These are phyloP conservation scores for Drosophila nigromelanica DNA, from an alignment of 1,140 invertebrate genomes.

Conservation along the genomic window DNA sequence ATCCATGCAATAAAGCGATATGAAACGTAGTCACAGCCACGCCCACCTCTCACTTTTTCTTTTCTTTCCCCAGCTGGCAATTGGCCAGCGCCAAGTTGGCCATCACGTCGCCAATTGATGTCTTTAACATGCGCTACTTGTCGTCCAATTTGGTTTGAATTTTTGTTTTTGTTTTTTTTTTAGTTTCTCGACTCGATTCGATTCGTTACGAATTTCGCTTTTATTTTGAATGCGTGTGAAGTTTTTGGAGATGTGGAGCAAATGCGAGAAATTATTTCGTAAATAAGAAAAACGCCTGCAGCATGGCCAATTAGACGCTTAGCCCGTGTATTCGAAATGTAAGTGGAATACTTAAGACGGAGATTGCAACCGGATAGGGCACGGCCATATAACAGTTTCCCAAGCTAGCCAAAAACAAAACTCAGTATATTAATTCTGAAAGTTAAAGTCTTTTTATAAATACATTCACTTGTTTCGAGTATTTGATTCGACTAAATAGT, in stretches of 20 bases:
- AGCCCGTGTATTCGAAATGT: not conserved
- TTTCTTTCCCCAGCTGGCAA: conserved; percentile 22
- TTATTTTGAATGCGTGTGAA: conserved; percentile 46
- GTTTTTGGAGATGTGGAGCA: conserved; percentile 31
- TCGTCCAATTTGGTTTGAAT: conserved; percentile 9
- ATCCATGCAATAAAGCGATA: conserved; percentile 11
- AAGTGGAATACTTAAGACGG: not conserved
- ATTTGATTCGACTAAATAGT: too few species aligned
- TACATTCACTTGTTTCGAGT: not conserved
- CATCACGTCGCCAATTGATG: conserved; percentile 8
- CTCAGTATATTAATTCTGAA: too few species aligned
- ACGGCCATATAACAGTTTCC: not conserved
- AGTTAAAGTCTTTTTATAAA: not conserved
- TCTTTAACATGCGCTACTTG: conserved; percentile 42
- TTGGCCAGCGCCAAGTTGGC: not conserved
- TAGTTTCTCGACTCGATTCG: not conserved
- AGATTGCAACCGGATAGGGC: not conserved
- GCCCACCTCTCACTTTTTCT: conserved; percentile 18
- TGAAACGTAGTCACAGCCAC: conserved; percentile 4
- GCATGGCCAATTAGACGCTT: conserved; percentile 46
- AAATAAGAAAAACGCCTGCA: conserved; percentile 21
- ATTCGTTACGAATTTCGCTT: conserved; percentile 42
- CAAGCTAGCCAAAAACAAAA: too few species aligned
- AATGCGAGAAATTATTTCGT: conserved; percentile 27
- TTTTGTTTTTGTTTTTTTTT: not conserved